Conservation (phyloP, 2,113 vertebrate genomes). For the Psittacara wagleri region DNA sequence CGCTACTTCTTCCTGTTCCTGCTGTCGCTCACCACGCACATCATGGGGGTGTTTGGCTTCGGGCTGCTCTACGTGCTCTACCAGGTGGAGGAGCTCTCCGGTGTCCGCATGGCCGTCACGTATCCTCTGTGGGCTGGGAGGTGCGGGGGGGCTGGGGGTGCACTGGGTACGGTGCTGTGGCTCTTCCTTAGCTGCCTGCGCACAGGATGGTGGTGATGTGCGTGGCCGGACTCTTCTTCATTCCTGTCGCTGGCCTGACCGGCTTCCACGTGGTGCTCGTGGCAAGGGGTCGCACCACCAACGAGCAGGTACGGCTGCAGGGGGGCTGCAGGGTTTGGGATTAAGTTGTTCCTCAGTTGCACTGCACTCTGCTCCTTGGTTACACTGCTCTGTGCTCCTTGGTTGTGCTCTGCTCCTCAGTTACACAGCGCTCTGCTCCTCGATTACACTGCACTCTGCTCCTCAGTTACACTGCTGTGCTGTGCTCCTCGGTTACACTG, state of each 20-base stretch:
- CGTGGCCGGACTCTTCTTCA: conserved; percentile 93
- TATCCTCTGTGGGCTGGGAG: conserved; percentile 78
- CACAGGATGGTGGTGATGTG: conserved; percentile 95
- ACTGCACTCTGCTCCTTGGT: background rate
- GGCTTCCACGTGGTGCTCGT: conserved; percentile 97
- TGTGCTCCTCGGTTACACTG: background rate
- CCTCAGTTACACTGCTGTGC: no score
- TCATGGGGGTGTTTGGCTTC: conserved; percentile 91
- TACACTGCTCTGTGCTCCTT: background rate
- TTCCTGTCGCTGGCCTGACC: conserved; percentile 93
- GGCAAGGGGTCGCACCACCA: conserved; percentile 92
- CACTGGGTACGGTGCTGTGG: fast-evolving
- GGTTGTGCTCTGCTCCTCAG: no score
- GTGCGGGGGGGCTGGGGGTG: fast-evolving
- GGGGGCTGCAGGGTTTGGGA: background rate
- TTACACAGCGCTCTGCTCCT: background rate
- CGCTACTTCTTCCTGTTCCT: conserved; percentile 98
- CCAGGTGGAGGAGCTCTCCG: conserved; percentile 87
- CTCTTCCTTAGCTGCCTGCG: conserved; percentile 65
- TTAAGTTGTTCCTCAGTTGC: background rate
- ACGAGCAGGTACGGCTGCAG: conserved; percentile 84
- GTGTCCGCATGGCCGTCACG: conserved; percentile 88
- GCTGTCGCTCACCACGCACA: conserved; percentile 91
- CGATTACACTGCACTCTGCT: no score
- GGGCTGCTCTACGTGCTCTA: conserved; percentile 91